A percentile compares a stretch with the other conserved stretches of the same genome.
phyloP scores from a whole-genome alignment of 1,140 invertebrate species.

The Parasteatoda tepidariorum region DNA sequence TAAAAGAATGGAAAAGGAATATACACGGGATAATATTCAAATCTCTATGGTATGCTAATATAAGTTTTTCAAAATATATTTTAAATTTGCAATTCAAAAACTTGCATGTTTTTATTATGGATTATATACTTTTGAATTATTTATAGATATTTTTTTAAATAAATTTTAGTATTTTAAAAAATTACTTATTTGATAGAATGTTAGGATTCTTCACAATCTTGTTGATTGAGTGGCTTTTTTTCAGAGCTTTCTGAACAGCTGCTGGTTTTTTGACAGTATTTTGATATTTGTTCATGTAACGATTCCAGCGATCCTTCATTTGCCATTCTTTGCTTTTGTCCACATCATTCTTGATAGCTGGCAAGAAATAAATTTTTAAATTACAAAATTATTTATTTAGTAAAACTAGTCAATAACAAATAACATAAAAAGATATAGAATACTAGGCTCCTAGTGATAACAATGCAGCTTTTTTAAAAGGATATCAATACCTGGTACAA shows the following conservation, averaged over 20 bases:
- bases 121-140: too few relatives aligned
- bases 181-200: constrained; percentile 22
- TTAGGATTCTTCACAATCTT: constrained; percentile 1
- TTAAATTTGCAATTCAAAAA: too few relatives aligned
- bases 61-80: too few relatives aligned
- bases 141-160: too few relatives aligned
- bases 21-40: too few relatives aligned
- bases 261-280: constrained; percentile 69
- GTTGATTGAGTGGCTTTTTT: constrained; percentile 20
- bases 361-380: not conserved
- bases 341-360: constrained; percentile 47
- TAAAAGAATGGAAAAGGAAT: too few relatives aligned
- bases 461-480: too few relatives aligned
- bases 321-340: constrained; percentile 60
- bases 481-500: too few relatives aligned
- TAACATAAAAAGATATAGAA: not conserved
- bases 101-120: too few relatives aligned
- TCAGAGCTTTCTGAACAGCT: constrained; percentile 8
- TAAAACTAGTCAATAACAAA: not conserved
- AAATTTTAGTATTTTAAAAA: too few relatives aligned
- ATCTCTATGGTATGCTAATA: too few relatives aligned
- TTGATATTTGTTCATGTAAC: constrained; percentile 77
- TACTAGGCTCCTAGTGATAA: too few relatives aligned
- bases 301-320: constrained; percentile 72
- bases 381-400: not conserved